These are phyloP conservation scores for Drosophila kepulauana DNA, from an alignment of 1,140 invertebrate species.

Conservation along the genomic window DNA sequence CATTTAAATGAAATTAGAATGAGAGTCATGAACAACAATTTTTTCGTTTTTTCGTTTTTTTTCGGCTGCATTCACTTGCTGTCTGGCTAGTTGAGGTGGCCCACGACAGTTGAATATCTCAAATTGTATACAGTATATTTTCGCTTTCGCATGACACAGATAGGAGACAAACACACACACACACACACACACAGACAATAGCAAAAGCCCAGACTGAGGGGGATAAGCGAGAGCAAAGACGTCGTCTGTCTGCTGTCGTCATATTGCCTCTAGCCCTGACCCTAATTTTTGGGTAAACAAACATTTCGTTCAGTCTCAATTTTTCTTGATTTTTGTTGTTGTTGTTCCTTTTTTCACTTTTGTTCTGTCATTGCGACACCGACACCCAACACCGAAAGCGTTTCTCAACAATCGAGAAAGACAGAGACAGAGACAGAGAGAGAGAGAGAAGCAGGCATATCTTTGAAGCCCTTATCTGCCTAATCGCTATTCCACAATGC, in stretches of 20 bases:
- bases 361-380: conserved; percentile 44
- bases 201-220: conserved; percentile 32
- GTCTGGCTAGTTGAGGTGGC: conserved; percentile 12
- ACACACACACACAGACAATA: conserved; percentile 18
- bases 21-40: conserved; percentile 63
- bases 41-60: conserved; percentile 3
- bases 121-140: conserved; percentile 49
- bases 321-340: conserved; percentile 5
- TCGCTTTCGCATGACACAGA: conserved; percentile 78
- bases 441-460: conserved; percentile 25
- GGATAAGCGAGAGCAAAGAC: conserved; percentile 30
- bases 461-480: conserved; percentile 59
- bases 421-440: too few species aligned
- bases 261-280: conserved; percentile 70
- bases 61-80: conserved; percentile 14
- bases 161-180: conserved; percentile 14
- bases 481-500: conserved; percentile 33
- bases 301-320: conserved; percentile 36
- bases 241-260: conserved; percentile 37
- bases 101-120: conserved; percentile 28
- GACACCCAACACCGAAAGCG: conserved; percentile 2
- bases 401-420: conserved; percentile 10
- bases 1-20: conserved; percentile 79
- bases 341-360: conserved; percentile 36
- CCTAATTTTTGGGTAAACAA: conserved; percentile 76